A percentile compares a stretch with the other conserved stretches of the same genome.
Conservation (phyloP, 1,140 invertebrate genomes). For the Holotrichia oblita region DNA sequence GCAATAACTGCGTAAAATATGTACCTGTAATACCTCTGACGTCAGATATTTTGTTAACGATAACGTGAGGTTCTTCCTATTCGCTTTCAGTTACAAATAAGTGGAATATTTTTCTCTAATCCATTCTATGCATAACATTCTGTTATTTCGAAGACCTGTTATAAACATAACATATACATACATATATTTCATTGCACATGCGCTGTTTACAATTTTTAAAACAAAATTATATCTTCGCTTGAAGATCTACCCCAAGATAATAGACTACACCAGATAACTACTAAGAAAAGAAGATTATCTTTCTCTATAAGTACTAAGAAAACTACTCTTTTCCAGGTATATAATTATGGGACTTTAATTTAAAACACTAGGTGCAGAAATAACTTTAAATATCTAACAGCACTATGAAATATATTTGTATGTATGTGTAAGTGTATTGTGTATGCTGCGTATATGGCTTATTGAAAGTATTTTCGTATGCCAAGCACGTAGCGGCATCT, state of each 20-base stretch:
- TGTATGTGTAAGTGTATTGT: too few relatives aligned
- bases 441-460: not conserved
- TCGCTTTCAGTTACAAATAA: too few relatives aligned
- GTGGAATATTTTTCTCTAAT: too few relatives aligned
- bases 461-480: constrained; percentile 3
- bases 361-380: not conserved
- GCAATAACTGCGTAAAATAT: too few relatives aligned
- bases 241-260: not conserved
- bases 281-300: not conserved
- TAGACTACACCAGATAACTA: not conserved
- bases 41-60: too few relatives aligned
- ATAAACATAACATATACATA: not conserved
- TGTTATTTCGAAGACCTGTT: not conserved
- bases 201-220: not conserved
- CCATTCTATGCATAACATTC: too few relatives aligned
- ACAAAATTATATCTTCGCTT: not conserved
- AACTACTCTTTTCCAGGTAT: not conserved
- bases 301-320: not conserved
- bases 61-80: too few relatives aligned
- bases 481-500: constrained; percentile 10
- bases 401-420: too few relatives aligned
- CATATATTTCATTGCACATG: not conserved
- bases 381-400: not conserved
- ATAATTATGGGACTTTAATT: not conserved
- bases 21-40: too few relatives aligned